A percentile compares a stretch with the other conserved stretches of the same genome.
phyloP scores from a whole-genome alignment of 2,113 vertebrate species.

The Pycnonotus jocosus region DNA sequence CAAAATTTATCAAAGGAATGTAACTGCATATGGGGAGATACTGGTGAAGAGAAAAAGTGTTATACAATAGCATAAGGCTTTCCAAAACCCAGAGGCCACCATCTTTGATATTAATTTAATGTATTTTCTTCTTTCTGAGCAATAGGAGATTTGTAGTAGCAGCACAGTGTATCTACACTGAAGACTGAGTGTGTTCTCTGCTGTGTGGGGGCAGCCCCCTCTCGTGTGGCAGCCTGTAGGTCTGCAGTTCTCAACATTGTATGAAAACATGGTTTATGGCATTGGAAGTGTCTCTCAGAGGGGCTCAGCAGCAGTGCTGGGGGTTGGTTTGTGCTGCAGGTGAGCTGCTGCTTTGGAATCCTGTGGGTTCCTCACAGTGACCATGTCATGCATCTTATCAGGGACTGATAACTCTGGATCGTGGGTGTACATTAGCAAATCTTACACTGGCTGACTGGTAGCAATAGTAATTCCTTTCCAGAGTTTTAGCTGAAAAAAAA shows the following conservation, averaged over 20 bases:
- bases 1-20: not conserved
- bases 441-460: not conserved
- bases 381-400: not conserved
- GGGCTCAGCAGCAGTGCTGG: not conserved
- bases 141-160: accelerated
- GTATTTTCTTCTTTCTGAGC: not conserved
- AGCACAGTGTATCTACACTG: accelerated
- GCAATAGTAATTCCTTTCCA: not conserved
- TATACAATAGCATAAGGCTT: not conserved
- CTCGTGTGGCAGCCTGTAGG: not conserved
- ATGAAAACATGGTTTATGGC: not conserved
- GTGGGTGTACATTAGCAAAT: not conserved
- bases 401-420: not conserved
- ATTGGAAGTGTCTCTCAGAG: not conserved
- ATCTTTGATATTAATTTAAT: not conserved
- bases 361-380: not conserved
- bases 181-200: not conserved
- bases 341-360: not conserved
- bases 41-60: not conserved
- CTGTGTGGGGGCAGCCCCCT: accelerated
- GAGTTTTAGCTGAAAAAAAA: not conserved
- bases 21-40: not conserved
- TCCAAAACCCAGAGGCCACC: not conserved
- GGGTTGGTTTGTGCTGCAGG: not conserved
- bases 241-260: not conserved